These are phyloP conservation scores for Hippoglossus hippoglossus DNA, from an alignment of 2,797 vertebrate species.

Conservation along the genomic window DNA sequence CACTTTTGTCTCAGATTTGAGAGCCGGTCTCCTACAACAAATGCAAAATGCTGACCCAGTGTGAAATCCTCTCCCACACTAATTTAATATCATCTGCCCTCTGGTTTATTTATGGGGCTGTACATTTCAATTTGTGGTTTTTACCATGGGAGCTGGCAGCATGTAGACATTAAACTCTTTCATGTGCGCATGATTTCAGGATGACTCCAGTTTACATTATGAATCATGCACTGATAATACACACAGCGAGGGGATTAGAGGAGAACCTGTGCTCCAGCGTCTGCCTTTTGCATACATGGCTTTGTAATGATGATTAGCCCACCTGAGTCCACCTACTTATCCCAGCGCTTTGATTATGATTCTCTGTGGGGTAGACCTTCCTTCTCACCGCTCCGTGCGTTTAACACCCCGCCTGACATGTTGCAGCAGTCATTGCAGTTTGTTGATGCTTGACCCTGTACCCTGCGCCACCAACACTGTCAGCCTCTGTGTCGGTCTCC, in stretches of 20 bases:
- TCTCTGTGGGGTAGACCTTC: constrained; percentile 28
- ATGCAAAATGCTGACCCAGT: constrained; percentile 35
- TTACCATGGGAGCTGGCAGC: constrained; percentile 29
- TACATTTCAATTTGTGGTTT: constrained; percentile 40
- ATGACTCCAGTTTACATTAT: constrained; percentile 38
- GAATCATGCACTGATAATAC: constrained; percentile 16
- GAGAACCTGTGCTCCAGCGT: constrained; percentile 20
- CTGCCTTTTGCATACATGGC: constrained; percentile 22
- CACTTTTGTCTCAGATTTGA: constrained; percentile 19
- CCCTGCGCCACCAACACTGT: constrained; percentile 2
- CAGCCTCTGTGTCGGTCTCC: constrained; percentile 11
- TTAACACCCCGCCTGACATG: constrained; percentile 36
- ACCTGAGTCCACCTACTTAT: constrained; percentile 20
- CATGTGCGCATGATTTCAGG: constrained; percentile 35
- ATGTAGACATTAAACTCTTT: constrained; percentile 36
- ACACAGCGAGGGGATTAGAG: constrained; percentile 30
- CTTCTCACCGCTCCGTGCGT: constrained; percentile 20
- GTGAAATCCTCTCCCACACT: constrained; percentile 26
- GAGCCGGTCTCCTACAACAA: constrained; percentile 26
- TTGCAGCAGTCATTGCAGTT: constrained; percentile 22
- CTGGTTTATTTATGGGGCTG: constrained; percentile 38
- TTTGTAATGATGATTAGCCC: constrained; percentile 34
- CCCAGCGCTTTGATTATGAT: constrained; percentile 40
- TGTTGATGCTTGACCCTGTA: constrained; percentile 25
- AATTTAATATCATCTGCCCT: constrained; percentile 42